phyloP scores from a whole-genome alignment of 2,797 vertebrate genomes.

The Enteromius trimaculatus region DNA sequence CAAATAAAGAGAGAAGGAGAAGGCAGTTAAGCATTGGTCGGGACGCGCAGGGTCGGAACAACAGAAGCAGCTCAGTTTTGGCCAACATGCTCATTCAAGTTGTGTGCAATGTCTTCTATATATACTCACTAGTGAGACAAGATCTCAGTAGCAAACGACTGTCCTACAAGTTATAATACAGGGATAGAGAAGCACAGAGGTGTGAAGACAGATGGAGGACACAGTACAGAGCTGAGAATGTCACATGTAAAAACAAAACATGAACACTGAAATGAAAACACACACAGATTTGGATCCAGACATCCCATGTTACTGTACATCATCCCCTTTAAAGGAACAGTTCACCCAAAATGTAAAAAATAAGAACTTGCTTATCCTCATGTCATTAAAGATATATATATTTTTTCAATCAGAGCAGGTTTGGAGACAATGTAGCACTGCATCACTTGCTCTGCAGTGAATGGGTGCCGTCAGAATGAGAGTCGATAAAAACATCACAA shows the following conservation, averaged over 20 bases:
- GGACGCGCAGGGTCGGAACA: constrained; percentile 23
- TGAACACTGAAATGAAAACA: constrained; percentile 23
- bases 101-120: constrained; percentile 70
- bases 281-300: constrained; percentile 46
- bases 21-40: background rate
- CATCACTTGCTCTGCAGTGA: background rate
- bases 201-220: constrained; percentile 76
- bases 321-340: background rate
- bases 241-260: constrained; percentile 46
- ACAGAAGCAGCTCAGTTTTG: constrained; percentile 53
- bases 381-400: too few species aligned
- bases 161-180: constrained; percentile 83
- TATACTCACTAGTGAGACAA: constrained; percentile 91
- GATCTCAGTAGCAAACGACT: constrained; percentile 85
- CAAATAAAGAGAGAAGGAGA: background rate
- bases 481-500: background rate
- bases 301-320: constrained; percentile 53
- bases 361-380: background rate
- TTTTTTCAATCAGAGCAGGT: background rate
- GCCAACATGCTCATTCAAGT: constrained; percentile 70
- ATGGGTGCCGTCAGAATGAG: background rate
- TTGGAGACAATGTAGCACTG: background rate
- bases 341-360: background rate
- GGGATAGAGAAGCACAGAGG: constrained; percentile 70
- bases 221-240: constrained; percentile 65